These are phyloP conservation scores for Nomia melanderi DNA, from an alignment of 1,140 invertebrate species.

Conservation along the genomic window DNA sequence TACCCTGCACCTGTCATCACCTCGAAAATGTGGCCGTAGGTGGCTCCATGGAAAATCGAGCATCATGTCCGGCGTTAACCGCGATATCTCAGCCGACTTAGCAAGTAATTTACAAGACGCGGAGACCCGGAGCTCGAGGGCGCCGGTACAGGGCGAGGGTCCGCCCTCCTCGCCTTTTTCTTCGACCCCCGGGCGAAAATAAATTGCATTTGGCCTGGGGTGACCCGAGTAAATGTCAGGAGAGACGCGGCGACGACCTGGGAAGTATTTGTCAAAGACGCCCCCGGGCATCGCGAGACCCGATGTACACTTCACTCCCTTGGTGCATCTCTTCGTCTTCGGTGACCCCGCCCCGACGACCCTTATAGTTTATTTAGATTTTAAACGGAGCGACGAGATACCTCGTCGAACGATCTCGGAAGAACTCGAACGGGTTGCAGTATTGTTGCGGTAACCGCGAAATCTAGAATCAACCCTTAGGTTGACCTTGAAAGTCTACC, in stretches of 20 bases:
- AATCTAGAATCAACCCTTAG: too few relatives aligned
- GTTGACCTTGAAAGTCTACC: too few relatives aligned
- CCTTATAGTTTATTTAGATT: conserved; percentile 41
- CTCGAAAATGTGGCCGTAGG: too few relatives aligned
- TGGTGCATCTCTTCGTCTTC: conserved; percentile 5
- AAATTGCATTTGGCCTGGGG: conserved; percentile 47
- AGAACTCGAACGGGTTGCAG: background rate
- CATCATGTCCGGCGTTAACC: conserved; percentile 1
- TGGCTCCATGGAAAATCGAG: background rate
- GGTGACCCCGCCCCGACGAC: background rate
- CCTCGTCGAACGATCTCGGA: background rate
- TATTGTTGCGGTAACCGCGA: background rate
- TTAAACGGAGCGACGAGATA: background rate
- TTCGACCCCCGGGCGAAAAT: conserved; percentile 30
- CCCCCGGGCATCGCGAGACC: conserved; percentile 22
- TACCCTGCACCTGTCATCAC: too few relatives aligned
- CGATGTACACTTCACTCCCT: conserved; percentile 40
- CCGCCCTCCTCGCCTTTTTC: conserved; percentile 28
- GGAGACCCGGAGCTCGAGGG: background rate
- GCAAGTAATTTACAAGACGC: conserved; percentile 45
- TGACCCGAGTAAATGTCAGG: conserved; percentile 49
- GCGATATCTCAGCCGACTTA: conserved; percentile 17
- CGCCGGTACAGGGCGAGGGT: background rate
- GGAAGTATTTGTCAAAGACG: conserved; percentile 51
- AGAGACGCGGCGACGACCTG: conserved; percentile 41